Evolutionary conservation across 2,888 invertebrate genomes (phyloP).

Genomic region (Amorpha juglandis): DNA sequence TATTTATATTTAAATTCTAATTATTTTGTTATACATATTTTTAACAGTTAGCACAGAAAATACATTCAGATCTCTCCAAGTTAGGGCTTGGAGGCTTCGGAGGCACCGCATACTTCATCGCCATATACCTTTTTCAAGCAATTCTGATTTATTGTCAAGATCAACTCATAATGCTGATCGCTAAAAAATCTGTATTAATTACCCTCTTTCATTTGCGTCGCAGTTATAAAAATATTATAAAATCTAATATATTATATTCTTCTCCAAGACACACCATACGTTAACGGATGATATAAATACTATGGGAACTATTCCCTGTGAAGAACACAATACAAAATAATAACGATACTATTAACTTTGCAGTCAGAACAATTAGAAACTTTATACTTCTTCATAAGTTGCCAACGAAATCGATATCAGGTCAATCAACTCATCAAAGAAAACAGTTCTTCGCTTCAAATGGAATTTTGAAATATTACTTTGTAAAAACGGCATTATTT

Average conservation of each 20-base stretch:
- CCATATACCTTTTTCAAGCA: too few relatives aligned
- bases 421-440: not conserved
- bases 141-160: too few relatives aligned
- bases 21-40: not conserved
- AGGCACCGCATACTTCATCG: too few relatives aligned
- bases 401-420: conserved; percentile 2
- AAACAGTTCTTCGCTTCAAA: not conserved
- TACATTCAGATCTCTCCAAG: not conserved
- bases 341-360: not conserved
- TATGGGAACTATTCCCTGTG: not conserved
- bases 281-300: not conserved
- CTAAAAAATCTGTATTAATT: too few relatives aligned
- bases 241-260: too few relatives aligned
- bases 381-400: not conserved
- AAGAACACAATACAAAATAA: not conserved
- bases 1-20: too few relatives aligned
- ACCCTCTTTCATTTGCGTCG: too few relatives aligned
- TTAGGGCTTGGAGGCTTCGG: too few relatives aligned
- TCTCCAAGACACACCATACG: too few relatives aligned
- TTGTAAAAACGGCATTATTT: not conserved
- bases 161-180: too few relatives aligned
- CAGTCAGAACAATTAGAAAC: not conserved
- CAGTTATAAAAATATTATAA: too few relatives aligned
- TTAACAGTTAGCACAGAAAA: not conserved
- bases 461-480: not conserved